Percentiles rank a stretch among this genome's conserved stretches.
These are phyloP conservation scores for Ceyx margarethae DNA, from an alignment of 2,113 vertebrate genomes.

Conservation along the genomic window DNA sequence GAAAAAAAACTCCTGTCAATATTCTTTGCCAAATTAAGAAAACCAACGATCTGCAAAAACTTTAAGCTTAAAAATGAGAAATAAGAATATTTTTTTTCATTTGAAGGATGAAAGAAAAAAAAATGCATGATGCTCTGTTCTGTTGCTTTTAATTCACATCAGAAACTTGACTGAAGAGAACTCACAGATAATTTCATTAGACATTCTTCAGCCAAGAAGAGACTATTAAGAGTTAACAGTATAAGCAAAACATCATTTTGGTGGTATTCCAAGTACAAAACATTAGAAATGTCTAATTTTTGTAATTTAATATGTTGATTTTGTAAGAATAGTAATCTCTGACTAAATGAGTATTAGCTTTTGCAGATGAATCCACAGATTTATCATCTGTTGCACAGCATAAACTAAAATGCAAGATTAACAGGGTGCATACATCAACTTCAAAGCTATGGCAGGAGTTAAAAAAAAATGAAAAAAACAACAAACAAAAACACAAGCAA, in stretches of 20 bases:
- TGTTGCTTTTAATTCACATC: neutral
- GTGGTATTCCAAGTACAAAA: neutral
- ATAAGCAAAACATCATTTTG: neutral
- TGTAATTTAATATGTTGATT: neutral
- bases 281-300: neutral
- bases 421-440: neutral
- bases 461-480: neutral
- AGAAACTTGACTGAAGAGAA: neutral
- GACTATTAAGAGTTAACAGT: neutral
- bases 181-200: neutral
- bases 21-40: neutral
- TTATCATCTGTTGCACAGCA: neutral
- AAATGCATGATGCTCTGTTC: neutral
- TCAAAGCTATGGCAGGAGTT: neutral
- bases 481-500: too few relatives aligned
- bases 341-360: neutral
- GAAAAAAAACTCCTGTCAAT: neutral
- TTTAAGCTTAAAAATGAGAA: neutral
- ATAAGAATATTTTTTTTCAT: neutral
- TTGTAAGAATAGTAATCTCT: neutral
- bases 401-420: neutral
- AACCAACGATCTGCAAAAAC: neutral
- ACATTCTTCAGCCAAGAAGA: neutral
- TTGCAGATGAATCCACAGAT: neutral
- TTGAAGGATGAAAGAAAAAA: neutral